Percentiles rank a stretch among this genome's conserved stretches.
phyloP scores from a whole-genome alignment of 2,797 vertebrate species.

The Lutjanus campechanus region DNA sequence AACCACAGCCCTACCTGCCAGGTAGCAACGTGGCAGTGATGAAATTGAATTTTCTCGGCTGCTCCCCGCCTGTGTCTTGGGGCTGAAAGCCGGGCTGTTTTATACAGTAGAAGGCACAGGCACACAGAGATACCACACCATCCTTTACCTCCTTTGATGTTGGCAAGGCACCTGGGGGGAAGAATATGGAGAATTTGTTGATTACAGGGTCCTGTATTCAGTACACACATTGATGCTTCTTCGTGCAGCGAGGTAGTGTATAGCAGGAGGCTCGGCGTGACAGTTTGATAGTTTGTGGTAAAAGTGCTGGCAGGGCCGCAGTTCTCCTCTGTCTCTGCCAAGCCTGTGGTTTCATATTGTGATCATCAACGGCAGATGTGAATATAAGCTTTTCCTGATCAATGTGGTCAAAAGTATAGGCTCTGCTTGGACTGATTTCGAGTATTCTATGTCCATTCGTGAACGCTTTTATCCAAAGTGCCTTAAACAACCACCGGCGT shows the following conservation, averaged over 20 bases:
- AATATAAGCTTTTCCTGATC: constrained; percentile 57
- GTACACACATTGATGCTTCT: constrained; percentile 62
- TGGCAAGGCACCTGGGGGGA: constrained; percentile 66
- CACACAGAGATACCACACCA: constrained; percentile 77
- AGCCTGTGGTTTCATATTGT: constrained; percentile 65
- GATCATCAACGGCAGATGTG: constrained; percentile 74
- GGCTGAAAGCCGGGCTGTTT: constrained; percentile 65
- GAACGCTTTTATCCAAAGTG: constrained; percentile 45
- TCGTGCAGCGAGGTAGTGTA: constrained; percentile 40
- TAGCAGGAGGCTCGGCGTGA: constrained; percentile 52
- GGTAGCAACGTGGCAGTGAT: constrained; percentile 64
- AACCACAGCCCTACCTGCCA: constrained; percentile 73
- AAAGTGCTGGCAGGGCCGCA: constrained; percentile 62
- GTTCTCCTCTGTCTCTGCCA: constrained; percentile 60
- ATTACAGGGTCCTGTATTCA: constrained; percentile 79
- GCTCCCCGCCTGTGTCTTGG: constrained; percentile 73
- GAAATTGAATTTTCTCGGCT: constrained; percentile 78
- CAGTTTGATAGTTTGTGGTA: constrained; percentile 73
- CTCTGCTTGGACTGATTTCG: constrained; percentile 33
- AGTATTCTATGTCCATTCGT: constrained; percentile 36
- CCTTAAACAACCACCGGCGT: constrained; percentile 27
- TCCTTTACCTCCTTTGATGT: constrained; percentile 82
- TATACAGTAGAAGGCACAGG: constrained; percentile 70
- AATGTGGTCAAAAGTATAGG: constrained; percentile 45
- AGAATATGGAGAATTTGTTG: constrained; percentile 74